Evolutionary conservation across 2,797 vertebrate species (phyloP).

Genomic region (Sebastes iracundus): DNA sequence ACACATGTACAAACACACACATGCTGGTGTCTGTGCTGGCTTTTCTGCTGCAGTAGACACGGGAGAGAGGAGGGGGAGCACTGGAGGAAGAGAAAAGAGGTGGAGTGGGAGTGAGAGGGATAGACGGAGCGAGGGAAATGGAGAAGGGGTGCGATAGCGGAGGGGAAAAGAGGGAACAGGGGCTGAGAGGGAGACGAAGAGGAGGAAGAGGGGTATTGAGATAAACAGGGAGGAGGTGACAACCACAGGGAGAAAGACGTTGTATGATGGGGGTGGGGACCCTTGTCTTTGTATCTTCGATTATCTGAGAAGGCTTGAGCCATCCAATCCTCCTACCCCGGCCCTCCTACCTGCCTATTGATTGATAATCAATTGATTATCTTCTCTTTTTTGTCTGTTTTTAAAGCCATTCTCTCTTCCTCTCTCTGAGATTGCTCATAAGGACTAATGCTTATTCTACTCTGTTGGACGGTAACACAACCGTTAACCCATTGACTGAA

Average conservation of each 20-base stretch:
- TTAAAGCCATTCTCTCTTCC: slow-evolving; percentile 30
- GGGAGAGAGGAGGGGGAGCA: slow-evolving; percentile 59
- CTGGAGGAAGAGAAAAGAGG: slow-evolving; percentile 62
- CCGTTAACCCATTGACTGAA: slow-evolving; percentile 3
- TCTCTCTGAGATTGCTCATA: not conserved
- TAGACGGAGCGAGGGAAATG: slow-evolving; percentile 60
- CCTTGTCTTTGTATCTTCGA: slow-evolving; percentile 72
- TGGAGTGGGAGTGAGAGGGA: slow-evolving; percentile 44
- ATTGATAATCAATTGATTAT: slow-evolving; percentile 79
- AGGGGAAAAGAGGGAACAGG: slow-evolving; percentile 36
- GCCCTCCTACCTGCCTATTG: slow-evolving; percentile 50
- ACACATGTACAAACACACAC: slow-evolving; percentile 61
- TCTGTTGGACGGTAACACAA: not conserved
- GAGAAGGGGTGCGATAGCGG: slow-evolving; percentile 63
- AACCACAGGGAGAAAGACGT: slow-evolving; percentile 45
- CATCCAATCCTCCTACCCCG: slow-evolving; percentile 49
- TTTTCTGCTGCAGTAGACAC: slow-evolving; percentile 82
- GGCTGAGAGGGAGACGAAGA: slow-evolving; percentile 18
- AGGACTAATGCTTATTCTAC: not conserved
- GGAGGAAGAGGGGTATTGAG: slow-evolving; percentile 19
- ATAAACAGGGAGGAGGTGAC: slow-evolving; percentile 48
- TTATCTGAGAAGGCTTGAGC: slow-evolving; percentile 67
- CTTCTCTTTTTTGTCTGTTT: slow-evolving; percentile 58
- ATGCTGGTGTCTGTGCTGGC: slow-evolving; percentile 76
- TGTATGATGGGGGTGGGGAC: slow-evolving; percentile 62